Percentiles rank a stretch among this genome's conserved stretches.
phyloP scores from a whole-genome alignment of 2,888 invertebrate species.

The Caenorhabditis macrosperma region DNA sequence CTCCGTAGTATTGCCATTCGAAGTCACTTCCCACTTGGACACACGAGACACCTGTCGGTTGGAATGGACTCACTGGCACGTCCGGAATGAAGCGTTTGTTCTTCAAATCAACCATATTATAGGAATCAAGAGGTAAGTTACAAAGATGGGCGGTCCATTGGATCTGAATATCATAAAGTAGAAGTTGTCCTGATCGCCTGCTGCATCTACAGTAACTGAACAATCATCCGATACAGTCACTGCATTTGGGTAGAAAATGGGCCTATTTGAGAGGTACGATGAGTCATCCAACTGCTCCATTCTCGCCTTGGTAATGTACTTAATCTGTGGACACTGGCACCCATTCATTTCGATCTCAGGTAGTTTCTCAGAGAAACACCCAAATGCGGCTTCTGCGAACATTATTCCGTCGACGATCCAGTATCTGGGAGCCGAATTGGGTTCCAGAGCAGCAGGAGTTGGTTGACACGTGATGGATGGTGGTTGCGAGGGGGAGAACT shows the following conservation, averaged over 20 bases:
- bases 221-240: background rate
- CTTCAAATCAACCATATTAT: background rate
- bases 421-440: background rate
- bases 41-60: background rate
- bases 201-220: background rate
- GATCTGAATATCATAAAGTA: background rate
- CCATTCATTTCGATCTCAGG: slow-evolving; percentile 4
- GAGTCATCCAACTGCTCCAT: background rate
- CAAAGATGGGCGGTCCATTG: background rate
- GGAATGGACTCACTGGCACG: too few species aligned
- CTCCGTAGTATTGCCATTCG: background rate
- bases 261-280: background rate
- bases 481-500: background rate
- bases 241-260: background rate
- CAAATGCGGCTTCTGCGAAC: background rate
- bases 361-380: background rate
- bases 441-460: background rate
- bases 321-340: background rate
- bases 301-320: background rate
- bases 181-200: background rate
- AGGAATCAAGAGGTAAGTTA: background rate
- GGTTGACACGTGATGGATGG: background rate
- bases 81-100: too few species aligned
- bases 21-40: background rate
- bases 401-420: background rate